Conservation (phyloP, 2,888 invertebrate species). For the Drosophila maculinotata region DNA sequence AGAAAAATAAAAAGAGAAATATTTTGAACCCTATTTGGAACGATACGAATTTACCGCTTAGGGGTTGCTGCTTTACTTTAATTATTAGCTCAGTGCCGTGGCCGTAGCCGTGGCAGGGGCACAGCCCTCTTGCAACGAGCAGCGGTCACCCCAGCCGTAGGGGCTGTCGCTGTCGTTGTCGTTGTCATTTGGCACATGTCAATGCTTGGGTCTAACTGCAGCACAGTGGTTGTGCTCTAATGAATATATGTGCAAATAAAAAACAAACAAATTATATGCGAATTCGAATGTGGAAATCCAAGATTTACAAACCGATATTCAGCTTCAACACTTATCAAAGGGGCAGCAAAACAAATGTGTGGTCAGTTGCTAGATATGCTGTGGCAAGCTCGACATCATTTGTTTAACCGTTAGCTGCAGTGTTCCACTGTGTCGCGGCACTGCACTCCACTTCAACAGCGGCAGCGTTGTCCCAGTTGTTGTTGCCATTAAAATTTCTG, state of each 20-base stretch:
- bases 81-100: conserved; percentile 72
- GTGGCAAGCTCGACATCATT: conserved; percentile 21
- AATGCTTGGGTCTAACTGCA: conserved; percentile 48
- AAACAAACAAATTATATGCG: too few relatives aligned
- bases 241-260: too few relatives aligned
- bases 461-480: conserved; percentile 12
- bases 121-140: conserved; percentile 50
- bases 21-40: conserved; percentile 64
- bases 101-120: conserved; percentile 26
- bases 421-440: conserved; percentile 50
- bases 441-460: conserved; percentile 54
- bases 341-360: too few relatives aligned
- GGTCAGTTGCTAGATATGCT: neutral
- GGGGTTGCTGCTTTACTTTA: conserved; percentile 73
- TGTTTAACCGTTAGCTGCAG: conserved; percentile 10
- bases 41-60: conserved; percentile 53
- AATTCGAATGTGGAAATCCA: too few relatives aligned
- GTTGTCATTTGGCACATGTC: conserved; percentile 78
- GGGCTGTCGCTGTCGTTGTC: conserved; percentile 40
- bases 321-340: too few relatives aligned
- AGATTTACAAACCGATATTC: too few relatives aligned
- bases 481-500: conserved; percentile 51
- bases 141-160: conserved; percentile 66
- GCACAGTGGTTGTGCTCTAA: conserved; percentile 57
- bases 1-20: conserved; percentile 1